Base-by-base conservation (phyloP, 2,888 invertebrate genomes). In the Idaea dimidiata region DNA sequence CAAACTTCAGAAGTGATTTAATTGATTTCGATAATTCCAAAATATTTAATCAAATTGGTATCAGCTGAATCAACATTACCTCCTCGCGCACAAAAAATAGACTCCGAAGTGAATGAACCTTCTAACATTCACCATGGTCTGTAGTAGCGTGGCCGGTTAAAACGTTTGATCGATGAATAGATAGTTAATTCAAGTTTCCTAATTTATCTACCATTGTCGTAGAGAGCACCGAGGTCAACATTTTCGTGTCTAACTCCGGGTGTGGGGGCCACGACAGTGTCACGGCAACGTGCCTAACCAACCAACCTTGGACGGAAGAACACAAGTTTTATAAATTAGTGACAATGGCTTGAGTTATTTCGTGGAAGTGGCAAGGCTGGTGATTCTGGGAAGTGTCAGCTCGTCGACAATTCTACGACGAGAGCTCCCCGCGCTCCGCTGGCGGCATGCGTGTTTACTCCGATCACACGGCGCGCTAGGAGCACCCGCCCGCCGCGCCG, bases 311-410 rank as follows among this genome's bases (percentile, higher is more conserved):
- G 80, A 76, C 78, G 83, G 84, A 86, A 85, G 84, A 87, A 84
- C 82, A 84, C 82, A 88, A 84, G 83, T 88, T 87, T 89, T 87
- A 88, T 88, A 89, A 89, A 91, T 90, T 88, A 88, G 89, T 89
- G 89, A 91, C 90, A 90, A 90, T 90, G 86, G 86, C 84, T 84
- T 82, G 86, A 86, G 88, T 86, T 86, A 79, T 83, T 92, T 91
- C 91, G 86, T 82, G 80, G 90, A 91, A 91, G 81, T 80, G 82
- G 82, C 89, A 88, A 88, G 90, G 87, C 88, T 88, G 87, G 86
- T 79, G 75, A 82, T 91, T 91, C 91, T 89, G 79, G 83, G 91
- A 91, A 90, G 81, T 78, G 86, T 78, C 80, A 79, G 79, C 82
- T 71, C 72, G 81, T 73, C 81, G 80, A 75, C 56, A 17, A 17